phyloP scores from a whole-genome alignment of 2,797 vertebrate genomes.

The Chrysocyon brachyurus region DNA sequence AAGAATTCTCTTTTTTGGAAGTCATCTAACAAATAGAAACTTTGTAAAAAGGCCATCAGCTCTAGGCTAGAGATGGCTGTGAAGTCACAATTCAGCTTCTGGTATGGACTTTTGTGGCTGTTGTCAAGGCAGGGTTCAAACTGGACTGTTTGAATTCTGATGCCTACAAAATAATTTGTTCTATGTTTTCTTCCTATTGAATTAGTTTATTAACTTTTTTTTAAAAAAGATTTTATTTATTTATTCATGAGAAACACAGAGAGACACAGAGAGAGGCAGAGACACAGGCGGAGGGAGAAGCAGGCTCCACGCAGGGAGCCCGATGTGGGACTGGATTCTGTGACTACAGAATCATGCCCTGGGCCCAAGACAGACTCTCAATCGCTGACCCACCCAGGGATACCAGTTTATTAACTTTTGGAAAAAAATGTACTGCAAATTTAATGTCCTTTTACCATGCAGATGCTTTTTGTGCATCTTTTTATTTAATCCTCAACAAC shows the following conservation, averaged over 20 bases:
- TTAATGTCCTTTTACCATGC: neutral
- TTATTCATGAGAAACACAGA: no score
- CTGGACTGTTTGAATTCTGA: neutral
- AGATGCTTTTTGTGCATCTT: neutral
- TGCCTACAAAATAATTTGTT: neutral
- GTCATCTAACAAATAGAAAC: neutral
- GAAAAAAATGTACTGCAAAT: neutral
- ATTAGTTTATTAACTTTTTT: neutral
- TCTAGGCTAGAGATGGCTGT: neutral
- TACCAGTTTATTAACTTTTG: neutral
- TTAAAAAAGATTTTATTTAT: no score
- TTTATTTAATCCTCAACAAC: neutral
- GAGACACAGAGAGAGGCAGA: no score
- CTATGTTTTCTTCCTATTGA: neutral
- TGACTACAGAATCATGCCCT: no score
- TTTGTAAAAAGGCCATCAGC: neutral
- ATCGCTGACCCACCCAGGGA: no score
- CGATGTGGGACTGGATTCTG: no score
- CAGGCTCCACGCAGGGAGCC: no score
- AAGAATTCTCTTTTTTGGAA: constrained; percentile 35
- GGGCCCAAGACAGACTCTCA: no score
- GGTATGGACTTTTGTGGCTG: neutral
- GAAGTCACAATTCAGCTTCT: neutral
- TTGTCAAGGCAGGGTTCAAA: neutral
- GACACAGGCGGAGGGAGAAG: no score